Evolutionary conservation across 2,797 vertebrate species (phyloP).

Genomic region (Prunella strophiata): DNA sequence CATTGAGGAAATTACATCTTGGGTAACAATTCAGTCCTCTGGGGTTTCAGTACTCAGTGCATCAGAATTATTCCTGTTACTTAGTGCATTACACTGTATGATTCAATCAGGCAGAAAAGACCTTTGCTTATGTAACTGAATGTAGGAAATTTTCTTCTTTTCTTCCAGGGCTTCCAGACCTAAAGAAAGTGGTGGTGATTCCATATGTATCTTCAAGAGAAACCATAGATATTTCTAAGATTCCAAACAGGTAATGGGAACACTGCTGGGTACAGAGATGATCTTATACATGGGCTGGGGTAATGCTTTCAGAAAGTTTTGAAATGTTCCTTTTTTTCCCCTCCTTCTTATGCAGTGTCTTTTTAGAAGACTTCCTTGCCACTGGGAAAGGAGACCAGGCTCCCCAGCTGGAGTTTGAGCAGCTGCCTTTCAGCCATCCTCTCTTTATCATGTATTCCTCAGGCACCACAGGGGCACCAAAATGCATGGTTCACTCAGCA

Average conservation of each 20-base stretch:
- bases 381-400: conserved; percentile 83
- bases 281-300: neutral
- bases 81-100: neutral
- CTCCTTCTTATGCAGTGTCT: conserved; percentile 76
- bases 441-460: conserved; percentile 97
- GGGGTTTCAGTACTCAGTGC: neutral
- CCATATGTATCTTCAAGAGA: conserved; percentile 86
- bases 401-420: conserved; percentile 96
- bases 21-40: neutral
- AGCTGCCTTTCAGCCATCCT: conserved; percentile 92
- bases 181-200: conserved; percentile 91
- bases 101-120: neutral
- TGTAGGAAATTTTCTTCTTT: neutral
- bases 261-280: neutral
- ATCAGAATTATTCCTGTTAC: neutral
- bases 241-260: conserved; percentile 86
- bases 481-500: conserved; percentile 98
- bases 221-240: conserved; percentile 88
- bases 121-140: neutral
- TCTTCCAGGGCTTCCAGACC: conserved; percentile 87
- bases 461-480: conserved; percentile 94
- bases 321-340: neutral
- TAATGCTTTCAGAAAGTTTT: neutral
- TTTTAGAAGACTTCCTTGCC: conserved; percentile 91
- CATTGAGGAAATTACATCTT: neutral